Percentiles rank a stretch among this genome's conserved stretches.
phyloP scores from a whole-genome alignment of 2,888 invertebrate species.

The Melanargia galathea region DNA sequence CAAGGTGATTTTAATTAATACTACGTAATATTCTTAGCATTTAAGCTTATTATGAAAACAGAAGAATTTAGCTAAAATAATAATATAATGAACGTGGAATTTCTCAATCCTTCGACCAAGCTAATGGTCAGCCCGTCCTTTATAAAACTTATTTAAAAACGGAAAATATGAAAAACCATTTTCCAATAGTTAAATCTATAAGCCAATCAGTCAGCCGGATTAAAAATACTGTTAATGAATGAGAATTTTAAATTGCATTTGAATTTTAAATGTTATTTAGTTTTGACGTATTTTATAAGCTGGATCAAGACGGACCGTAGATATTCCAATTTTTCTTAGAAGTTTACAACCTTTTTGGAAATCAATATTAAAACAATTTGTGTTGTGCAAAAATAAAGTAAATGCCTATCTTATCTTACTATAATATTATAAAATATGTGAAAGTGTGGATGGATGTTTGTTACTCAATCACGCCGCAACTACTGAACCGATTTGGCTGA shows the following conservation, averaged over 20 bases:
- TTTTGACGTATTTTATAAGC: not conserved
- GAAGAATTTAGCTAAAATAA: not conserved
- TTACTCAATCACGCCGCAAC: too few relatives aligned
- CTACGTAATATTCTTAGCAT: too few relatives aligned
- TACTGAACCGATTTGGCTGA: too few relatives aligned
- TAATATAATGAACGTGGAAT: not conserved
- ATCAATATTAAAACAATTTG: too few relatives aligned
- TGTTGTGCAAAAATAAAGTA: too few relatives aligned
- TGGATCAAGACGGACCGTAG: not conserved
- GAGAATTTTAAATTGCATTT: constrained; percentile 31
- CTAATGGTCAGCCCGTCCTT: not conserved
- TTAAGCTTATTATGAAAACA: too few relatives aligned
- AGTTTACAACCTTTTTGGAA: not conserved
- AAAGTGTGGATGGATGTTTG: too few relatives aligned
- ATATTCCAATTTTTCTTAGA: not conserved
- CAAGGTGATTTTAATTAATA: too few relatives aligned
- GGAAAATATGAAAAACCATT: constrained; percentile 12
- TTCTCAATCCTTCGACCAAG: not conserved
- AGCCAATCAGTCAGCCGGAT: constrained; percentile 21
- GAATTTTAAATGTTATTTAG: constrained; percentile 27
- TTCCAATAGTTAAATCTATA: constrained; percentile 25
- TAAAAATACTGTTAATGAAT: constrained; percentile 31
- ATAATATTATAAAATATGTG: too few relatives aligned
- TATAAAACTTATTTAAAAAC: not conserved
- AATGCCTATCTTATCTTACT: too few relatives aligned